Evolutionary conservation across 2,888 invertebrate genomes (phyloP), one percentile per base, ranked within the genome.

Genomic region (Sarcophaga variegata): DNA sequence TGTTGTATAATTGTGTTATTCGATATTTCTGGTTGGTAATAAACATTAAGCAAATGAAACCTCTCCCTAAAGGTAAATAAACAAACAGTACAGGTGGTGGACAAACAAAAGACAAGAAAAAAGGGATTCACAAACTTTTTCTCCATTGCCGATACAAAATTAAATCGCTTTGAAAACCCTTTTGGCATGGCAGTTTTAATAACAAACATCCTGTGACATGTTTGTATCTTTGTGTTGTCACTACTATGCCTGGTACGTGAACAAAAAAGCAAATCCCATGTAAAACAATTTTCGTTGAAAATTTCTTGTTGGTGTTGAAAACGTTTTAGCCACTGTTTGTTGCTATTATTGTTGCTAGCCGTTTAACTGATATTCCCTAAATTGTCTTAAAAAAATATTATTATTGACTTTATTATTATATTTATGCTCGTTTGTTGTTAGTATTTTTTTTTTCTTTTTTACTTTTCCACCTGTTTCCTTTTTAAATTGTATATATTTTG

Each of bases 371-470:
- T 84, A 87, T 84, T 81, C 71, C 81, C 81, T 71, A 76, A 87
- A 87, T 87, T 87, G 81, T 82, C 81, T 84, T 82, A 72, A 84
- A 84, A 81, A 22, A 81, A 22, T 72, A 5, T 67, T 87, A 69
- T 77, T 87, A 79, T 84, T 84, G 87, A 82, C 74, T 82, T 82
- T 79, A 75, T 63, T 84, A 81, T 70, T 71, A 67, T 71, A 62
- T 47, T 54, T 62, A 62, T 77, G 49, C 54, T 54, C 64, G 62
- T 47, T 60, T 69, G 27, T n/a, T 67, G 69, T 78, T 60, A 75
- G 66, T 27, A n/a, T 37, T n/a, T 80, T 77, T 59, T 59, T n/a
- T 59, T 63, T 47, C 14, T 45, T 76, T 69, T 37, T 62, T 47
- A 47, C 22, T 64, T 69, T 75, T 59, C 69, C 72, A 60, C 25